Percentiles rank a stretch among this genome's conserved stretches.
phyloP scores from a whole-genome alignment of 2,113 vertebrate genomes.

The Galbula dea region DNA sequence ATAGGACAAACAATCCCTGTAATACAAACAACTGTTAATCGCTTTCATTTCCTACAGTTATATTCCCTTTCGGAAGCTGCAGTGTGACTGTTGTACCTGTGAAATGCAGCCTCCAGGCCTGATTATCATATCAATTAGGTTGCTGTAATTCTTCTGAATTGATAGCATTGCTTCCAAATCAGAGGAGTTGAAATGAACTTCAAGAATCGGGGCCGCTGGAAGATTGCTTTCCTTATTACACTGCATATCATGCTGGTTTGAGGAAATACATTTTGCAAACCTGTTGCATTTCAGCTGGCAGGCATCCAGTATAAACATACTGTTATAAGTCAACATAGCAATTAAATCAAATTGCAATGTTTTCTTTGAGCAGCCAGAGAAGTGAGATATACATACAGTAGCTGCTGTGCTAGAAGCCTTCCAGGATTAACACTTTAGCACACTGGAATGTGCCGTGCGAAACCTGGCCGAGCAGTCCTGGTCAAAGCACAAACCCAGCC shows the following conservation, averaged over 20 bases:
- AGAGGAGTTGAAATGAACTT: neutral
- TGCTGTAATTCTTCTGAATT: neutral
- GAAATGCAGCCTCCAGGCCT: slow-evolving; percentile 28
- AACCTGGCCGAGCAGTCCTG: neutral
- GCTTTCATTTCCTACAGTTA: slow-evolving; percentile 3
- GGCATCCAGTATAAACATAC: slow-evolving; percentile 45
- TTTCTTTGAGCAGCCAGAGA: slow-evolving; percentile 28
- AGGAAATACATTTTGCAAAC: slow-evolving; percentile 36
- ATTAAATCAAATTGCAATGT: slow-evolving; percentile 60
- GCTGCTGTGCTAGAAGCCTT: neutral
- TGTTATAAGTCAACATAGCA: slow-evolving; percentile 59
- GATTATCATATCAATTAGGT: slow-evolving; percentile 37
- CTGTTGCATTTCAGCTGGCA: slow-evolving; percentile 56
- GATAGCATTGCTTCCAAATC: neutral
- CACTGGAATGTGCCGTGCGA: neutral
- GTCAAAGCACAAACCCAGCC: neutral
- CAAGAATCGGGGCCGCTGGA: neutral
- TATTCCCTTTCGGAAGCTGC: neutral
- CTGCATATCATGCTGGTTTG: slow-evolving; percentile 5
- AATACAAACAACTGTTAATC: slow-evolving; percentile 23
- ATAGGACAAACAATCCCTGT: neutral
- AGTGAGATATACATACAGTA: slow-evolving; percentile 14
- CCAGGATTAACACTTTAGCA: neutral
- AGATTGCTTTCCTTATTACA: slow-evolving; percentile 23
- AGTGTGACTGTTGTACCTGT: slow-evolving; percentile 22